These are phyloP conservation scores for Silurus aristotelis DNA, from an alignment of 2,797 vertebrate species.

Conservation along the genomic window DNA sequence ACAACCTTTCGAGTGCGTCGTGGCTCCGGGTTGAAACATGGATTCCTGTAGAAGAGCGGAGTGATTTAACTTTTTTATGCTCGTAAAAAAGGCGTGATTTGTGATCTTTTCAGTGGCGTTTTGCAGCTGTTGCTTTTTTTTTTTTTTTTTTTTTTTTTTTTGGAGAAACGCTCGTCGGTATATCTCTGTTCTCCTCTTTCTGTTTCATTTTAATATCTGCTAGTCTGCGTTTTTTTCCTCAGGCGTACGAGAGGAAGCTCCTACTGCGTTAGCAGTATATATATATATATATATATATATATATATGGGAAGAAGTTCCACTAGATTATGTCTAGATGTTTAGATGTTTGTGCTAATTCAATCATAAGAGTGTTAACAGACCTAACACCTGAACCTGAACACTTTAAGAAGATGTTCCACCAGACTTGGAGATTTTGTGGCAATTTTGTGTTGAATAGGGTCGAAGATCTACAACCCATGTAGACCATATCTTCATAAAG, in stretches of 20 bases:
- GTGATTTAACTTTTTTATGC: conserved; percentile 2
- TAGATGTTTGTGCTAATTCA: no score
- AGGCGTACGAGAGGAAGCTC: conserved; percentile 21
- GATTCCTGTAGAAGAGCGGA: background rate
- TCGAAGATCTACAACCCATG: no score
- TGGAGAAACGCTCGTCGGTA: conserved; percentile 45
- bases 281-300: no score
- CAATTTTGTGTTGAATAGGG: no score
- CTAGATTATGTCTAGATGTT: no score
- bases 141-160: background rate
- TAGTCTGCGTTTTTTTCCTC: conserved; percentile 36
- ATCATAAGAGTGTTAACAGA: no score
- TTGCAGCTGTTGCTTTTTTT: conserved; percentile 43
- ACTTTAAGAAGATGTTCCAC: no score
- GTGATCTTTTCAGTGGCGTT: conserved; percentile 32
- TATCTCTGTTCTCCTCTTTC: conserved; percentile 37
- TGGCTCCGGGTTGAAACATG: conserved; percentile 30
- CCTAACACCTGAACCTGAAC: no score
- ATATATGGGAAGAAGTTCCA: no score
- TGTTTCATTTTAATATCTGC: conserved; percentile 34
- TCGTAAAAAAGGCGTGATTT: conserved; percentile 45
- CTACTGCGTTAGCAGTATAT: conserved; percentile 32
- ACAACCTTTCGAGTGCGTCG: conserved; percentile 15
- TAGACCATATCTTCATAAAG: no score
- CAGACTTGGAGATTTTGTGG: no score